Base-by-base conservation (phyloP, 2,888 invertebrate species). In the Nomada ruficornis region DNA sequence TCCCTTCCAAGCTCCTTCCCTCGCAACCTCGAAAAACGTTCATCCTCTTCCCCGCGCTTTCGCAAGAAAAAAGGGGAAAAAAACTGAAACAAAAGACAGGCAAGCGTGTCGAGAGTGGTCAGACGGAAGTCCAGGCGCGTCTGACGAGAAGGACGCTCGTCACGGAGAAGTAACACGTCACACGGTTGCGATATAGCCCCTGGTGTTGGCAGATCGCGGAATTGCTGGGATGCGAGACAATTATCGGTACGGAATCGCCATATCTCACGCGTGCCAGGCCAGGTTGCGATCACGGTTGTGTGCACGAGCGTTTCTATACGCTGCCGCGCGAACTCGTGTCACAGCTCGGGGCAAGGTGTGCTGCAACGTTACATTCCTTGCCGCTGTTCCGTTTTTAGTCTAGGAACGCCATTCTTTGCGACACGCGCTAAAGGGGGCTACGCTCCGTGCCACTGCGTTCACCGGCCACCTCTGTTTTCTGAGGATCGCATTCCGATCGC, bases 301-400 rank as follows among this genome's bases (percentile, higher is more conserved):
- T 72, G 72, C 75, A 80, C 70, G 73, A 75, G 69, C 77, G 72
- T 68, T 75, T 81, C 77, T 67, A 50, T 67, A 62, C 67, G 72
- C 52, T 70, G 44, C 54, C 74, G 74, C 75, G 77, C 68, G 76
- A 82, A 79, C 76, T 71, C 77, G 78, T 80, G 82, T 78, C 78
- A 79, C 65, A 78, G 85, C 83, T 79, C 82, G 83, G 84, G 82
- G 89, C 91, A 90, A 91, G 91, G 91, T 91, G 92, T 91, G 89
- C 88, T 87, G 89, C 91, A 91, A 91, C 90, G 90, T 89, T 90
- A 91, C 92, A 93, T 93, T 92, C 92, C 91, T 90, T 87, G 87
- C 87, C 85, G 91, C 90, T 92, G 93, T 93, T 92, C 91, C 90
- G 92, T 93, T 92, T 92, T 93, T 92, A 92, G 92, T 92, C 91